Evolutionary conservation across 2,113 vertebrate species (phyloP).

Genomic region (Tiliqua scincoides): DNA sequence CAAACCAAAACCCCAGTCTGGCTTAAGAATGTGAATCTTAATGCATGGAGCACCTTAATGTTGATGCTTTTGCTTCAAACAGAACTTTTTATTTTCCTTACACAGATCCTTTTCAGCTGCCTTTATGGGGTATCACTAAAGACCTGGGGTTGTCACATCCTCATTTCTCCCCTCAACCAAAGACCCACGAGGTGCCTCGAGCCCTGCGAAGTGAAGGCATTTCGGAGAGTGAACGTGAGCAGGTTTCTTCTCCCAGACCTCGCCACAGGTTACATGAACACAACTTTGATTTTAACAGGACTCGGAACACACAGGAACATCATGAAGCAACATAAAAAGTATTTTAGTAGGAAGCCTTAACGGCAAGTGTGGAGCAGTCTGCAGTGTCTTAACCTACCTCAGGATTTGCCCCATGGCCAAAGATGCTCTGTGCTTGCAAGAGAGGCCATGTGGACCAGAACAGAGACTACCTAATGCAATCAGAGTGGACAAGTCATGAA

Average conservation of each 20-base stretch:
- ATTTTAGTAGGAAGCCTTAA: constrained; percentile 2
- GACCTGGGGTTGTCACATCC: constrained; percentile 57
- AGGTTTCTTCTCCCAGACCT: constrained; percentile 27
- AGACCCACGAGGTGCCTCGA: constrained; percentile 48
- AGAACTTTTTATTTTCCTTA: constrained; percentile 37
- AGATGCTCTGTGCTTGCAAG: constrained; percentile 61
- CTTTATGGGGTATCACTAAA: constrained; percentile 71
- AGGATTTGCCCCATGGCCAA: constrained; percentile 73
- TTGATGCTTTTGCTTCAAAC: not conserved
- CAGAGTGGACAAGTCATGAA: constrained; percentile 11
- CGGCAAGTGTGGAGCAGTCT: constrained; percentile 31
- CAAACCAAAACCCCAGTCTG: not conserved
- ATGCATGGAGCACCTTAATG: not conserved
- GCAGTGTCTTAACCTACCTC: constrained; percentile 80
- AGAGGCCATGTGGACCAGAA: constrained; percentile 26
- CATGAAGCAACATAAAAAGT: constrained; percentile 73
- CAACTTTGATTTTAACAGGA: constrained; percentile 68
- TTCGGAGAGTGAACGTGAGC: constrained; percentile 10
- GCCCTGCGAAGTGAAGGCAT: not conserved
- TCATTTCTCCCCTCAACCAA: constrained; percentile 61
- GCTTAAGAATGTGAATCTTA: not conserved
- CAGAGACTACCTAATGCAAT: not conserved
- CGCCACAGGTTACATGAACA: constrained; percentile 62
- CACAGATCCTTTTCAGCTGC: constrained; percentile 72
- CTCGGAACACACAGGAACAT: constrained; percentile 64